Evolutionary conservation across 2,888 invertebrate genomes (phyloP).

Genomic region (Brenthis ino): DNA sequence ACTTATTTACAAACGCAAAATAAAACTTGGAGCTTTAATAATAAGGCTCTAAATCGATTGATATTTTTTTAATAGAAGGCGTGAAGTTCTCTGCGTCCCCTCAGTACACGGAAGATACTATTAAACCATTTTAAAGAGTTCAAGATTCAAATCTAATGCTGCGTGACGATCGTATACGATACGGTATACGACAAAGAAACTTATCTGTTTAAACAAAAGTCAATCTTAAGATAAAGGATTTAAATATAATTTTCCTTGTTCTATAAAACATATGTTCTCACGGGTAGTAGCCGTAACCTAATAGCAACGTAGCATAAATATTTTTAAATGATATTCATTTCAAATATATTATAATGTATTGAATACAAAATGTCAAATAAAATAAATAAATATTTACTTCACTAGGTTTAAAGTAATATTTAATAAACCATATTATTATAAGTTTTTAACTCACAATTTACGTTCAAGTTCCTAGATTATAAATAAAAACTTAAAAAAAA

Average conservation of each 20-base stretch:
- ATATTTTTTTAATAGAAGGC: slow-evolving; percentile 30
- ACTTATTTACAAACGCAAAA: not conserved
- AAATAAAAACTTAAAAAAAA: too few relatives aligned
- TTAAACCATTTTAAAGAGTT: slow-evolving; percentile 70
- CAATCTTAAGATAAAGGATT: not conserved
- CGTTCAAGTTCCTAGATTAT: too few relatives aligned
- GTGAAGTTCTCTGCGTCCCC: slow-evolving; percentile 40
- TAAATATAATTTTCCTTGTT: not conserved
- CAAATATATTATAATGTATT: slow-evolving; percentile 42
- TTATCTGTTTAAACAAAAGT: not conserved
- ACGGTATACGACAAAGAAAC: slow-evolving; percentile 35
- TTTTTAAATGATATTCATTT: slow-evolving; percentile 12
- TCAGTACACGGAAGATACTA: slow-evolving; percentile 57
- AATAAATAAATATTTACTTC: too few relatives aligned
- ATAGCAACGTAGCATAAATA: slow-evolving; percentile 49
- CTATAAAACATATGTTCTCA: not conserved
- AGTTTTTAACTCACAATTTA: too few relatives aligned
- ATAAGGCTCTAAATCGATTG: slow-evolving; percentile 26
- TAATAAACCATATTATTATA: too few relatives aligned
- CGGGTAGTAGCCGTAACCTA: slow-evolving; percentile 45
- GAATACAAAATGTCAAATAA: slow-evolving; percentile 20
- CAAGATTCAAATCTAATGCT: slow-evolving; percentile 74
- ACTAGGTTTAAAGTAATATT: too few relatives aligned
- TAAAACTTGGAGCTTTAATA: not conserved
- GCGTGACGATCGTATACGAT: slow-evolving; percentile 69